These are phyloP conservation scores for Ichneumoninae sp. DNA, from an alignment of 2,888 invertebrate genomes.

Conservation along the genomic window DNA sequence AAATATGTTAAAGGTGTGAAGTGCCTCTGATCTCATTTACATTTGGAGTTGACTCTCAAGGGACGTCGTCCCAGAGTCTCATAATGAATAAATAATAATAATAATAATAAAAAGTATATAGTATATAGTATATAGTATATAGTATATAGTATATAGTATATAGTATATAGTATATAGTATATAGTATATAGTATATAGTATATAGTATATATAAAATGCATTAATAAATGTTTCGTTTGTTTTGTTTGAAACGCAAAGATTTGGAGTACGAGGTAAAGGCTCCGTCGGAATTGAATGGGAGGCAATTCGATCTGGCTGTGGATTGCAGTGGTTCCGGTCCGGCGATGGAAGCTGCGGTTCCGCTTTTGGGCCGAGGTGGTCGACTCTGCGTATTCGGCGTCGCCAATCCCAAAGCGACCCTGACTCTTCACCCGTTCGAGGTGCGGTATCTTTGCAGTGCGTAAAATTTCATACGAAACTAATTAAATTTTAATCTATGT, in stretches of 20 bases:
- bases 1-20: too few relatives aligned
- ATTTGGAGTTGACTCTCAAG: too few relatives aligned
- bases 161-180: too few relatives aligned
- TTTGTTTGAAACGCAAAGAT: conserved; percentile 83
- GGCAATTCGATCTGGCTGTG: conserved; percentile 88
- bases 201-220: too few relatives aligned
- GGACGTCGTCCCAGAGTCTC: too few relatives aligned
- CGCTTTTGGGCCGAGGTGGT: conserved; percentile 87
- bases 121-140: too few relatives aligned
- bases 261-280: conserved; percentile 87
- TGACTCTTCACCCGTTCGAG: conserved; percentile 82
- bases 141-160: too few relatives aligned
- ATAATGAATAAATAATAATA: too few relatives aligned
- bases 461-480: background rate
- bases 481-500: background rate
- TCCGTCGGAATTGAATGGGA: conserved; percentile 86
- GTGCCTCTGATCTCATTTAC: too few relatives aligned
- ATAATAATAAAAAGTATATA: too few relatives aligned
- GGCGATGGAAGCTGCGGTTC: conserved; percentile 88
- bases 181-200: too few relatives aligned
- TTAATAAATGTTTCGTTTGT: background rate
- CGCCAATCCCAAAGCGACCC: conserved; percentile 85
- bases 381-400: conserved; percentile 90
- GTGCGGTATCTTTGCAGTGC: conserved; percentile 61
- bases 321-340: conserved; percentile 91